Base-by-base conservation (phyloP, 2,888 invertebrate species). In the Gandaritis pyraliata region DNA sequence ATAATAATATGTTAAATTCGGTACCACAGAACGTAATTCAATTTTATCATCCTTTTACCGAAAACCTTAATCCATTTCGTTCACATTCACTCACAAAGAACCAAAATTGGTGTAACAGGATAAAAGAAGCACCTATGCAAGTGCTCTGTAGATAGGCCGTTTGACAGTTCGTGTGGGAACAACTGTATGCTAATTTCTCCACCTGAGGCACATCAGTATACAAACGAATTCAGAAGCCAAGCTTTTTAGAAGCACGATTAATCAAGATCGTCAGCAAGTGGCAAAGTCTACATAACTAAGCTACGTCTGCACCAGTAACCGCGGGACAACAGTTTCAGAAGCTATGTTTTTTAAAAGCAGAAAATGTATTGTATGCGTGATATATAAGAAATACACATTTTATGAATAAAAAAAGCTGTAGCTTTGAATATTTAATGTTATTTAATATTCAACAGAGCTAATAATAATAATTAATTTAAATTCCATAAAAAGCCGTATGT, bases 111-210 rank as follows among this genome's bases (percentile, higher is more conserved):
- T 48, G 54, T 53, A 61, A 62, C 62, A 60, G 63, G 68, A 75
- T 70, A 75, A 81, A 80, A 77, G 73, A 73, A 79, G 77, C n/a
- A n/a, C n/a, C 73, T 73, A 74, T 74, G 71, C 71, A 68, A 72
- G 69, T 70, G 69, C 69, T 65, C 62, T 64, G 72, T 67, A 63
- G 66, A 69, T 69, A 38, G 52, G 16, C 50, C 74, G 75, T 81
- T 82, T 82, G 86, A 85, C 83, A 74, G 81, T 30, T 48, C 48
- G n/a, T 85, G 81, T 73, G 77, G 83, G 86, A 86, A 83, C 58
- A 53, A 65, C 84, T 74, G 74, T 83, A 86, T 86, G 87, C 85
- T 84, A 87, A 88, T 87, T 76, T 75, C 58, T 67, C 70, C 68
- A 72, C 74, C 83, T 83, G 82, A 69, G 80, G 82, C 41, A 49